Conservation (phyloP, 1,140 invertebrate species). For the Nilaparvata lugens region DNA sequence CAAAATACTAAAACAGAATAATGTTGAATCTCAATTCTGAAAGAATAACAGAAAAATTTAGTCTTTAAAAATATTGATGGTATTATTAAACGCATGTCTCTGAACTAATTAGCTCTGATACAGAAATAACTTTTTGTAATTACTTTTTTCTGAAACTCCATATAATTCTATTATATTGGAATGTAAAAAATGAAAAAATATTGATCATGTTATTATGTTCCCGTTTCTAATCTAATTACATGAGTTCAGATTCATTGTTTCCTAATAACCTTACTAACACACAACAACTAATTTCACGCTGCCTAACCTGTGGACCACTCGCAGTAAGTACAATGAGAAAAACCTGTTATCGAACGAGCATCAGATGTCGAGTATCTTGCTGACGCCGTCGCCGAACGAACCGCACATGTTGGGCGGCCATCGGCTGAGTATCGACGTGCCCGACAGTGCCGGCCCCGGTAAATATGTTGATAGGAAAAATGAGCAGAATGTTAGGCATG, state of each 20-base stretch:
- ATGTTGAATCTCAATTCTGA: too few species aligned
- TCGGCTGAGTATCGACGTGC: conserved; percentile 5
- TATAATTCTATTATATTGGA: too few species aligned
- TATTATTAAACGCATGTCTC: neutral
- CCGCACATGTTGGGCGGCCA: neutral
- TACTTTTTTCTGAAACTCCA: too few species aligned
- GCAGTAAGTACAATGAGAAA: conserved; percentile 9
- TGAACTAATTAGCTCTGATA: too few species aligned
- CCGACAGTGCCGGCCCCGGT: conserved; percentile 18
- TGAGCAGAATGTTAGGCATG: conserved; percentile 4
- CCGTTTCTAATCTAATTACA: neutral
- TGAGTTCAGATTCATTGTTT: neutral
- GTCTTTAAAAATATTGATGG: neutral
- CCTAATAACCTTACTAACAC: neutral
- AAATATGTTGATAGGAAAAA: conserved; percentile 16
- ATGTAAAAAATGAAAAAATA: too few species aligned
- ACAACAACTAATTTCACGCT: neutral
- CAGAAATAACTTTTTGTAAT: too few species aligned
- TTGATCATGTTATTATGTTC: neutral
- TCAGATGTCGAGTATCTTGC: neutral
- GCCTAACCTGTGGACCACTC: too few species aligned
- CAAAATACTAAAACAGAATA: too few species aligned
- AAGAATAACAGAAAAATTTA: too few species aligned
- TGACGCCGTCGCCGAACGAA: conserved; percentile 21
- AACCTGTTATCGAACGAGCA: too few species aligned